Evolutionary conservation across 2,888 invertebrate species (phyloP), one percentile per base, ranked within the genome.

Genomic region (Eucriotettix oculatus): DNA sequence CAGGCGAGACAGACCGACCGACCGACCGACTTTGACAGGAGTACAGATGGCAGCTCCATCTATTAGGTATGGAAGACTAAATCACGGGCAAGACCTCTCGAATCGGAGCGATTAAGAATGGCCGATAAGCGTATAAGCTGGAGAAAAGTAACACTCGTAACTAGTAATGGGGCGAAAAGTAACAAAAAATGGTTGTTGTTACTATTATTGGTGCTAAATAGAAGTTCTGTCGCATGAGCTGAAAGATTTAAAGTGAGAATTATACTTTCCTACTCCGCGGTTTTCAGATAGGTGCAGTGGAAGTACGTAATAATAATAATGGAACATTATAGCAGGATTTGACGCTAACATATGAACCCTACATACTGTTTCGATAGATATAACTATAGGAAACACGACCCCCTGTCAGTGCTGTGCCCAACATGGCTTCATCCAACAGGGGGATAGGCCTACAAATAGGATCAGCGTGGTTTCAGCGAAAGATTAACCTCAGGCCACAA

Each of bases 401-500:
- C 52, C 58, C 52, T 52, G 55, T 58, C 42, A 56, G 48, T 56
- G 43, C 58, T 54, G 61, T 62, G 64, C 62, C 59, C 68, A 84
- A 80, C 82, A 88, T 88, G 88, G 88, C 87, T 82, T 88, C 88
- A 77, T 87, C 87, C 78, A 79, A 79, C 72, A 81, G 87, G 79
- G 91, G 90, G 76, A 87, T 93, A 78, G 55, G 55, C 16, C 55
- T 55, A 41, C 92, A 92, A 82, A 89, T 90, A 75, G 93, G 93
- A 78, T 90, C 92, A 76, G 93, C 94, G 78, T 97, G 96, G 96
- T 93, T 93, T 82, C 96, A 97, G 80, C 87, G 90, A 78, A 94
- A 94, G 81, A 87, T 97, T 75, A 91, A 92, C 78, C 83, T 97
- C 76, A 83, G 93, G 76, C 92, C 95, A 71, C 94, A 94, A 78